Evolutionary conservation across 2,113 vertebrate species (phyloP), one percentile per base, ranked within the genome.

Genomic region (Pristiophorus japonicus): DNA sequence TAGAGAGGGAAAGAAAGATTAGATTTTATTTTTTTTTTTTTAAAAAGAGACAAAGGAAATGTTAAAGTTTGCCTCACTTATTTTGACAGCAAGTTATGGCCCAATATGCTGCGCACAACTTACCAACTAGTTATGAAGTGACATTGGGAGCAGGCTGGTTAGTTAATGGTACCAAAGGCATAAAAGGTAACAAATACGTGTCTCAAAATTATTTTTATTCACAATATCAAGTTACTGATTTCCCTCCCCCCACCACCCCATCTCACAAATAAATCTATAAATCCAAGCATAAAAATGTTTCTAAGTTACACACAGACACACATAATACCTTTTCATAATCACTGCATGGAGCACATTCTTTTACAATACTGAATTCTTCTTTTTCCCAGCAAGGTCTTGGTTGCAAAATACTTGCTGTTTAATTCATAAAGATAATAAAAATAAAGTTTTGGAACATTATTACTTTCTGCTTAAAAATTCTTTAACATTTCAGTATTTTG

Each of bases 261-360:
- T 38, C 62, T 51, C 0, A 90, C 70, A 30, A 51, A 1, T 45
- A 70, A 94, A 16, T 47, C 8, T 94, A 67, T 47, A 45, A 94
- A 63, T 93, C 7, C 4, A 66, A 45, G 22, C 14, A 38, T 22
- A 95, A 70, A 73, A 2, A n/a, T 70, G 14, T 73, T 73, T 47
- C 42, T 70, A 78, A 62, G 7, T 95, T 66, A 84, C 70, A 62
- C 59, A 24, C 73, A 95, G 45, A 84, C 70, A 62, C 59, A 24
- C 73, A 95, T 12, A 84, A 8, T 95, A 95, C 95, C 95, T 94
- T 95, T 62, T 93, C 63, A 70, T 95, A 94, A 27, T 95, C 95
- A 62, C 12, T 38, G 91, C 95, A 95, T 65, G 27, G 34, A 47
- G 55, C 62, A 27, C 95, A 95, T 55, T 78, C 70, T 55, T 38